Base-by-base conservation (phyloP, 2,888 invertebrate genomes). In the Coenonympha arcania region DNA sequence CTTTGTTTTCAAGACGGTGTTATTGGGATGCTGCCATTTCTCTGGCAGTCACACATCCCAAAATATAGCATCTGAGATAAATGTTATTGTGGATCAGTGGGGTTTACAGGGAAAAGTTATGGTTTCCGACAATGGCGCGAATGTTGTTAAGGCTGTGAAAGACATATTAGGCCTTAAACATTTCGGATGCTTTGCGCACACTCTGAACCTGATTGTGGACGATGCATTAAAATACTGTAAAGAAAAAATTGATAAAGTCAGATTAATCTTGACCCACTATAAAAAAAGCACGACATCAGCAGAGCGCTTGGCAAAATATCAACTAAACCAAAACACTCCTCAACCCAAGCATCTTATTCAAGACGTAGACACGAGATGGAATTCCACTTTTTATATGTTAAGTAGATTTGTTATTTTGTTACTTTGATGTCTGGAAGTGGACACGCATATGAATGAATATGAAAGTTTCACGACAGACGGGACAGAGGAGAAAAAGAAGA, bases 91-190 rank as follows among this genome's bases (percentile, higher is more conserved):
- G n/a, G n/a, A n/a, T n/a, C n/a, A n/a, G n/a, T n/a, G n/a, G n/a
- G n/a, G n/a, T n/a, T n/a, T n/a, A n/a, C n/a, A n/a, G n/a, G n/a
- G n/a, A n/a, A n/a, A n/a, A n/a, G 43, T 58, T 53, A 44, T 54
- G 1, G 53, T 68, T 0, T 59, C 52, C 3, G 66, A 71, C 39
- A 71, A 68, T 54, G 66, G 62, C 0, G 18, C 62, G 1, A 65
- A 66, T 45, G 55, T 71, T 2, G 54, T 56, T 0, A 62, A 58
- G 37, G 64, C 62, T 3, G 24, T 63, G 1, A 48, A 56, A 39
- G 49, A 39, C 9, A 4, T 4, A 3, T 6, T 24, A 24, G 24
- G 6, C 4, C 24, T n/a, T n/a, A n/a, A n/a, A n/a, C n/a, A n/a
- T n/a, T n/a, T n/a, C n/a, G n/a, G n/a, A n/a, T n/a, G n/a, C n/a